These are phyloP conservation scores for Megamerina dolium DNA, from an alignment of 2,888 invertebrate genomes.

Conservation along the genomic window DNA sequence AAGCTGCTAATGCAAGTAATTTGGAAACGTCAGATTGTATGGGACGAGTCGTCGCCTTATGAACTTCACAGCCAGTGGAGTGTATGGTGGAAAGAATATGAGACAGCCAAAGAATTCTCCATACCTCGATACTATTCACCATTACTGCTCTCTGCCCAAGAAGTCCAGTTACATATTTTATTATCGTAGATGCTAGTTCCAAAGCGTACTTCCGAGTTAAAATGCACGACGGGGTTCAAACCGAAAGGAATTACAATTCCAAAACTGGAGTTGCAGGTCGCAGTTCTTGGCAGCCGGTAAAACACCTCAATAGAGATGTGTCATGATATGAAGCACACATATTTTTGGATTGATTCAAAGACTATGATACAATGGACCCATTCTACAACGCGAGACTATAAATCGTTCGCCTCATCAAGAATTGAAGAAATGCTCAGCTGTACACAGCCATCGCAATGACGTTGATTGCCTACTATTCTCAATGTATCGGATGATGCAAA, in stretches of 20 bases:
- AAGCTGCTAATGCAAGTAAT: constrained; percentile 15
- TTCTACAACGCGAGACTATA: constrained; percentile 10
- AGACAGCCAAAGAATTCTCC: constrained; percentile 4
- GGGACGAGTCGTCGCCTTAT: constrained; percentile 17
- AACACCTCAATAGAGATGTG: constrained; percentile 3
- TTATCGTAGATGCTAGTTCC: constrained; percentile 18
- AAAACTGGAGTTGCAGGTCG: constrained; percentile 17
- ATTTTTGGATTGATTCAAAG: constrained; percentile 12
- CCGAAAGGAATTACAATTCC: constrained; percentile 14
- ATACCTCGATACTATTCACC: constrained; percentile 14
- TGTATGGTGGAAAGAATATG: constrained; percentile 12
- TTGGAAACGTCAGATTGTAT: constrained; percentile 13
- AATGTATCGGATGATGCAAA: constrained; percentile 27
- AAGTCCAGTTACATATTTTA: constrained; percentile 16
- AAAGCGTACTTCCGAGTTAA: constrained; percentile 16
- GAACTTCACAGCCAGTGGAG: constrained; percentile 8
- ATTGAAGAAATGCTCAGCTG: constrained; percentile 22
- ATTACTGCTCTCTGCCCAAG: constrained; percentile 6
- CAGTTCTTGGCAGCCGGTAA: constrained; percentile 15
- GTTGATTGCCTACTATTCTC: constrained; percentile 22
- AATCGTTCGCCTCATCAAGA: constrained; percentile 10
- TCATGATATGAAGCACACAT: constrained; percentile 1
- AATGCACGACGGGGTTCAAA: constrained; percentile 9
- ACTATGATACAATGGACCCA: constrained; percentile 12
- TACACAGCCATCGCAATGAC: constrained; percentile 20